phyloP scores from a whole-genome alignment of 2,888 invertebrate species.

The Petrolisthes cinctipes region DNA sequence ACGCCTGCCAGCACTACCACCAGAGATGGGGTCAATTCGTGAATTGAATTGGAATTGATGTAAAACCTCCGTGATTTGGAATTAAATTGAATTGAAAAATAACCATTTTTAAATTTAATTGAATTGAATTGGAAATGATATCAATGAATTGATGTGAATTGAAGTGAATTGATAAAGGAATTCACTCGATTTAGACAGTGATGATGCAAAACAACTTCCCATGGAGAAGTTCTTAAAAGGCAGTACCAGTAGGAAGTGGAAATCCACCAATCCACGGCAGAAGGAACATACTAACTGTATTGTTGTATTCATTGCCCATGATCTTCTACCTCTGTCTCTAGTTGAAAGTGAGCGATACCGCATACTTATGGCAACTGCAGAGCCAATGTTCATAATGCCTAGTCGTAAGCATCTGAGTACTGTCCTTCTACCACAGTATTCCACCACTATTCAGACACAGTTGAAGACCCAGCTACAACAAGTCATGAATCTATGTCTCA shows the following conservation, averaged over 20 bases:
- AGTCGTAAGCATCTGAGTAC: background rate
- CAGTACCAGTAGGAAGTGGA: background rate
- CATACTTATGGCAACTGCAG: background rate
- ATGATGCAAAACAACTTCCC: slow-evolving; percentile 6
- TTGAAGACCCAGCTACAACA: too few relatives aligned
- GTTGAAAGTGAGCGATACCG: slow-evolving; percentile 8
- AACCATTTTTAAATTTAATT: background rate
- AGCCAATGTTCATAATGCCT: background rate
- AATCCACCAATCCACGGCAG: slow-evolving; percentile 6
- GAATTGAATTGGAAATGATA: slow-evolving; percentile 1
- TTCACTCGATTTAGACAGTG: background rate
- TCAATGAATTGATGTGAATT: background rate
- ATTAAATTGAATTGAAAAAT: background rate
- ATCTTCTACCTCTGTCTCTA: slow-evolving; percentile 4
- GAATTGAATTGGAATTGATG: slow-evolving; percentile 8
- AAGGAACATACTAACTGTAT: slow-evolving; percentile 12
- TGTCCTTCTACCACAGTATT: background rate
- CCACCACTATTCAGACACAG: too few relatives aligned
- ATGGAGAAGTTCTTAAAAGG: background rate
- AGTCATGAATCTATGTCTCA: too few relatives aligned
- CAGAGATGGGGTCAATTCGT: background rate
- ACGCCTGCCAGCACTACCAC: background rate
- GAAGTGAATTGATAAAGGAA: slow-evolving; percentile 1
- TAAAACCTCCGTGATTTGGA: background rate
- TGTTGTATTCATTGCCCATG: slow-evolving; percentile 3